A percentile compares a stretch with the other conserved stretches of the same genome.
These are phyloP conservation scores for Dolichoris vasculosae DNA, from an alignment of 1,140 invertebrate species.

Conservation along the genomic window DNA sequence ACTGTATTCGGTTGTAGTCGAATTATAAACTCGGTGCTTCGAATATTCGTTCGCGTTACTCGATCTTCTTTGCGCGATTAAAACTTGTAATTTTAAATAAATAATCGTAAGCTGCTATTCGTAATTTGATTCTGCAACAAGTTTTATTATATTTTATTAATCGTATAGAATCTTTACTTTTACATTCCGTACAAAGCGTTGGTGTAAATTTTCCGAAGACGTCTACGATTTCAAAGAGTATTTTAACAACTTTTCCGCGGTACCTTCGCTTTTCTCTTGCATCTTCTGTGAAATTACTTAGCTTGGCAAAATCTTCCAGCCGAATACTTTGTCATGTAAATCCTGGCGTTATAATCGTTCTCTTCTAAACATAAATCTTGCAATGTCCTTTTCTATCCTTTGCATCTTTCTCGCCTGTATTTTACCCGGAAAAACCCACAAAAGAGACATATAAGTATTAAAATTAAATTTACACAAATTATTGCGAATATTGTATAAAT, in stretches of 20 bases:
- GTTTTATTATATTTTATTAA: neutral
- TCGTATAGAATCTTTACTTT: neutral
- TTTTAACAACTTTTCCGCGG: slow-evolving; percentile 18
- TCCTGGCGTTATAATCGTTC: slow-evolving; percentile 28
- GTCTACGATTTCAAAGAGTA: slow-evolving; percentile 18
- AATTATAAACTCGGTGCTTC: neutral
- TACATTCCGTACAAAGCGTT: neutral
- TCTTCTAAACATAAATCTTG: slow-evolving; percentile 29
- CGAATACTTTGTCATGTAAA: slow-evolving; percentile 41
- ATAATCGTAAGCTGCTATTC: no score
- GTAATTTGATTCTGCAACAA: neutral
- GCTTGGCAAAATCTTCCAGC: slow-evolving; percentile 9
- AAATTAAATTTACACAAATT: neutral
- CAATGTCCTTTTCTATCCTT: slow-evolving; percentile 16
- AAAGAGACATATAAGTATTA: slow-evolving; percentile 2
- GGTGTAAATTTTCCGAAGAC: slow-evolving; percentile 6
- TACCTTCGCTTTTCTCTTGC: slow-evolving; percentile 1
- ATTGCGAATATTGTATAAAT: no score
- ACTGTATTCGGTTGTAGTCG: neutral
- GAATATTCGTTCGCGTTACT: neutral
- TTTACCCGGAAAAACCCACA: neutral
- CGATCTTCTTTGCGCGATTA: neutral
- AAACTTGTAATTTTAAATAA: no score
- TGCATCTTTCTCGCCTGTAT: neutral
- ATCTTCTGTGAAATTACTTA: slow-evolving; percentile 24